phyloP scores from a whole-genome alignment of 2,113 vertebrate genomes.

The Mohoua ochrocephala region DNA sequence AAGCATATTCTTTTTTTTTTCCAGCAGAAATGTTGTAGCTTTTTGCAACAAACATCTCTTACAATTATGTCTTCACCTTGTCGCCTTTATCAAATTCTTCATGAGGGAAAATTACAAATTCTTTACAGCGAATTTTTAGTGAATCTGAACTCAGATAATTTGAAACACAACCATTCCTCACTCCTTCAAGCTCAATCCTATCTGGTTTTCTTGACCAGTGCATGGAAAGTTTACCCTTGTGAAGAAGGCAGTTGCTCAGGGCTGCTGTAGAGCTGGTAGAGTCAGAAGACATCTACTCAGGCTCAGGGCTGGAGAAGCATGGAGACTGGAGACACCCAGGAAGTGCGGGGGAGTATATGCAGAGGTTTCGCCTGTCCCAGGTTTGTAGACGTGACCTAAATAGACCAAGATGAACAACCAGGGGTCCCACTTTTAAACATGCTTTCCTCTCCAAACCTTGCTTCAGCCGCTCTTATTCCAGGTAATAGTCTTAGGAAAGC shows the following conservation, averaged over 20 bases:
- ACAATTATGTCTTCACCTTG: not conserved
- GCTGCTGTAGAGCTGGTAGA: not conserved
- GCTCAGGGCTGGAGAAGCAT: not conserved
- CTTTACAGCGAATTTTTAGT: not conserved
- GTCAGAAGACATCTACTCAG: not conserved
- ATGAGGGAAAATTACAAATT: not conserved
- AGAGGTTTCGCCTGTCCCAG: not conserved
- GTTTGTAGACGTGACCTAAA: not conserved
- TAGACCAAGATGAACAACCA: not conserved
- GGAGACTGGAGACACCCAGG: not conserved
- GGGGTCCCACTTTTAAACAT: not conserved
- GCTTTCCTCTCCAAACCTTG: not conserved
- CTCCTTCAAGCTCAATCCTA: not conserved
- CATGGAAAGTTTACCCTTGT: not conserved
- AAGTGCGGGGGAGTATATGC: not conserved
- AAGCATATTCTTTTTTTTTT: not conserved
- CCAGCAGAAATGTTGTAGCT: not conserved
- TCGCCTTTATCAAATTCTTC: not conserved
- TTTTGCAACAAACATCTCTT: not conserved
- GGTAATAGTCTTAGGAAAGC: not conserved
- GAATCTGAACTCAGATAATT: not conserved
- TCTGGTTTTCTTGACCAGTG: not conserved
- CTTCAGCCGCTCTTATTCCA: not conserved
- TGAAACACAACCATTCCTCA: not conserved
- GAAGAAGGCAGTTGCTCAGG: not conserved